Base-by-base conservation (phyloP, 2,113 vertebrate species). In the Panurus biarmicus region DNA sequence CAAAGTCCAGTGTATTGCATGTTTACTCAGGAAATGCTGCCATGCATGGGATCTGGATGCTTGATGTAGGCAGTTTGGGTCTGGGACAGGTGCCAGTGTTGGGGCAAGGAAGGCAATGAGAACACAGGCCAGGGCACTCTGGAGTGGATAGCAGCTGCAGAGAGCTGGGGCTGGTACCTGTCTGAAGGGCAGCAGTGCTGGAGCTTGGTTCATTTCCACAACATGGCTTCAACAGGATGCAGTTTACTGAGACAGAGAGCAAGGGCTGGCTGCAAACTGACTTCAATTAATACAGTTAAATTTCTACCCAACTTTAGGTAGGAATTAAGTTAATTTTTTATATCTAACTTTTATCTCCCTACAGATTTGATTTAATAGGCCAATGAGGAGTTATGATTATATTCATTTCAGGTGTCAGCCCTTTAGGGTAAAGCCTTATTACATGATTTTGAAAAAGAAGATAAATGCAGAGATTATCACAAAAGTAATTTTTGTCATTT, bases 1-100 rank as follows among this genome's bases (percentile, higher is more conserved):
- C 12, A 7, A 17, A 57, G 17, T 10, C 10, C 24, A 5, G 16
- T 48, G 9, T 21, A 2, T 21, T 29, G 21, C 4, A 1, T 10
- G 6, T 51, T 71, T 28, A 5, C 48, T 82, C 21, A 22, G 67
- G 47, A 51, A n/a, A 40, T n/a, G 54, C 78, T 66, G 53, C 29
- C 0, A 0, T 36, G 18, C 4, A 0, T 31, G 22, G 28, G 12
- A 2, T 36, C 22, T 26, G 50, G 29, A 8, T 12, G 18, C n/a
- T 36, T 12, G 5, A 6, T 21, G 11, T 8, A 1, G 5, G 35
- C 11, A 8, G 12, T 21, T 26, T 13, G 40, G 35, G 22, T 54
- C 12, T 85, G 64, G 44, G 33, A 4, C 16, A 5, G 53, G 24
- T 57, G 19, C 24, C 24, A 40, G 31, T 28, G 3, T 1, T 26